Conservation (phyloP, 1,140 invertebrate genomes). For the Kradibia gibbosae region DNA sequence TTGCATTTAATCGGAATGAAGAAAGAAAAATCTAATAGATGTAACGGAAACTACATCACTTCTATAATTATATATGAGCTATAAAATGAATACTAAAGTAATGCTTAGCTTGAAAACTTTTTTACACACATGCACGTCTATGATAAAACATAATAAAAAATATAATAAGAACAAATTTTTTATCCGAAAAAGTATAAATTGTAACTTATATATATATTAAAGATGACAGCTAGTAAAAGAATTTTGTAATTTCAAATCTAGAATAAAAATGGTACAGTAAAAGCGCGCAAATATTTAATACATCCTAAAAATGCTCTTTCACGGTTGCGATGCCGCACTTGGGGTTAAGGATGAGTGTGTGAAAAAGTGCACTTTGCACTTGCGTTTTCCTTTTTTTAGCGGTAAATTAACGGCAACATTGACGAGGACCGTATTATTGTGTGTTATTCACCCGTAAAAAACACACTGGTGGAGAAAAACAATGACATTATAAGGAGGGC, state of each 20-base stretch:
- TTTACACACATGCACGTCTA: background rate
- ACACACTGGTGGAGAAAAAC: constrained; percentile 52
- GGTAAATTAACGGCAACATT: constrained; percentile 13
- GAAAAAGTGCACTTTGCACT: constrained; percentile 13
- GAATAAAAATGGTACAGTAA: background rate
- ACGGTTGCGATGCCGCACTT: background rate
- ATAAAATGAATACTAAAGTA: constrained; percentile 4
- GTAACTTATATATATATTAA: background rate
- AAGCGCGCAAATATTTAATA: constrained; percentile 10
- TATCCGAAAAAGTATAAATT: background rate
- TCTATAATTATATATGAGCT: background rate
- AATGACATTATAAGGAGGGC: constrained; percentile 53
- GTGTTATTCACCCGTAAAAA: constrained; percentile 41
- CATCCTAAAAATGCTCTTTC: background rate
- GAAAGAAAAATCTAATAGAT: background rate
- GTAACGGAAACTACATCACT: constrained; percentile 15
- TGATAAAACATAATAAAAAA: too few relatives aligned
- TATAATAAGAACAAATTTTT: too few relatives aligned
- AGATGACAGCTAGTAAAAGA: too few relatives aligned
- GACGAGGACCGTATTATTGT: constrained; percentile 24
- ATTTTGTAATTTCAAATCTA: too few relatives aligned
- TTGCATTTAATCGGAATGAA: background rate
- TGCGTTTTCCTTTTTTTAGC: background rate
- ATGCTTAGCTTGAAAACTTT: constrained; percentile 13
- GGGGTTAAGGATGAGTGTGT: background rate